Evolutionary conservation across 2,888 invertebrate species (phyloP).

Genomic region (Julus scanicus): DNA sequence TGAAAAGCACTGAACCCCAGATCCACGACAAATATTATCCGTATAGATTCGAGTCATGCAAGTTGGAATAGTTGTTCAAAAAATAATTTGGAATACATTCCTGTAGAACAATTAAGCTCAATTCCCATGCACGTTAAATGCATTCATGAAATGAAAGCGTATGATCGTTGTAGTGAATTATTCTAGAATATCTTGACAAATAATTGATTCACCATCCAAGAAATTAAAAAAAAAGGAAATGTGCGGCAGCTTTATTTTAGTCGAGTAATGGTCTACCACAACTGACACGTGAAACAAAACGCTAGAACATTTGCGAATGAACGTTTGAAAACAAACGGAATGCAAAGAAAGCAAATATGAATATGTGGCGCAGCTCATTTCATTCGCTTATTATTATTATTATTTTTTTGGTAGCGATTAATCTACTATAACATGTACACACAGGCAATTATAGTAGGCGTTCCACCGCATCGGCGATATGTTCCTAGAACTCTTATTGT

Average conservation of each 20-base stretch:
- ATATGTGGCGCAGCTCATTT: background rate
- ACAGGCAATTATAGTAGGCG: constrained; percentile 28
- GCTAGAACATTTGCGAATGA: constrained; percentile 19
- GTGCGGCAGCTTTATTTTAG: constrained; percentile 42
- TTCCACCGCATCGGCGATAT: constrained; percentile 32
- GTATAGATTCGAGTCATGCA: too few relatives aligned
- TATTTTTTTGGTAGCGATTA: constrained; percentile 11
- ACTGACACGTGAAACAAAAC: constrained; percentile 20
- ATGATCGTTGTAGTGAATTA: too few relatives aligned
- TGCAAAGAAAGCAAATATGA: constrained; percentile 35
- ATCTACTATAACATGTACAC: constrained; percentile 24
- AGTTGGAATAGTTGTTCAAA: too few relatives aligned
- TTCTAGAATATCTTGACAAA: too few relatives aligned
- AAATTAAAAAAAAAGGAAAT: constrained; percentile 18
- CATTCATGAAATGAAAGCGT: too few relatives aligned
- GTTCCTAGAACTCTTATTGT: constrained; percentile 30
- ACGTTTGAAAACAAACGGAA: background rate
- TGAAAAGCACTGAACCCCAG: too few relatives aligned
- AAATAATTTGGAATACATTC: too few relatives aligned
- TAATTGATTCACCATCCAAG: background rate
- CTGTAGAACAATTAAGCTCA: too few relatives aligned
- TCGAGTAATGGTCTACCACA: constrained; percentile 42
- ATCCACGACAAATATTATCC: too few relatives aligned
- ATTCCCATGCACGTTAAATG: too few relatives aligned
- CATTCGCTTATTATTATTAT: background rate